A percentile compares a stretch with the other conserved stretches of the same genome.
Conservation (phyloP, 1,140 invertebrate genomes). For the Diachasmimorpha longicaudata region DNA sequence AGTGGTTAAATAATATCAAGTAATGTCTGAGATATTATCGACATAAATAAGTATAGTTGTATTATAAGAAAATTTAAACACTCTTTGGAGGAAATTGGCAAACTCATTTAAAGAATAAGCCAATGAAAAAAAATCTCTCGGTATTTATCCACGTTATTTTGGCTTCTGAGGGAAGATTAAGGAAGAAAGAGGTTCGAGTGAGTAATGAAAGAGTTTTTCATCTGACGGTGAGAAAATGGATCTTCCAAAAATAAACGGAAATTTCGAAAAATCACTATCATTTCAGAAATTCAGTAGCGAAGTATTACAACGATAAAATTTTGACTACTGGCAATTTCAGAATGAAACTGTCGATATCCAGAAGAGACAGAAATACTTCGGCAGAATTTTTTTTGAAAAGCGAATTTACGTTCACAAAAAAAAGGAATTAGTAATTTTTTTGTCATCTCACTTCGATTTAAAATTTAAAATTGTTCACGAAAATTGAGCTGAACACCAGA, state of each 20-base stretch:
- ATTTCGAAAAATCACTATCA: neutral
- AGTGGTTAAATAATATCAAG: neutral
- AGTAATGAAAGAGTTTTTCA: neutral
- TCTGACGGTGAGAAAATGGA: neutral
- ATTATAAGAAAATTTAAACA: slow-evolving; percentile 36
- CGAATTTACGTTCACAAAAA: too few species aligned
- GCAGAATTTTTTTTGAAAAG: too few species aligned
- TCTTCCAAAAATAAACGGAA: neutral
- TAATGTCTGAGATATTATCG: neutral
- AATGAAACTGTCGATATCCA: too few species aligned
- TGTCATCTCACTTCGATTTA: too few species aligned
- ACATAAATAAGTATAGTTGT: neutral
- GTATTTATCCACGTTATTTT: slow-evolving; percentile 21
- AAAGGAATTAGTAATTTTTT: too few species aligned
- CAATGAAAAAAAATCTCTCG: slow-evolving; percentile 22
- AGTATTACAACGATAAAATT: too few species aligned
- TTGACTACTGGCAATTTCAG: too few species aligned
- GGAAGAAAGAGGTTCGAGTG: slow-evolving; percentile 29
- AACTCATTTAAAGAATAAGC: slow-evolving; percentile 21
- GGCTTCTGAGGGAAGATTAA: slow-evolving; percentile 44
- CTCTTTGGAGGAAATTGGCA: slow-evolving; percentile 40
- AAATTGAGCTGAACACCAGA: too few species aligned
- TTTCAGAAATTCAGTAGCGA: neutral
- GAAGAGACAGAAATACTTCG: too few species aligned
- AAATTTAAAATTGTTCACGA: too few species aligned